Percentiles rank a stretch among this genome's conserved stretches.
phyloP scores from a whole-genome alignment of 2,888 invertebrate genomes.

The Abrostola triplasia region DNA sequence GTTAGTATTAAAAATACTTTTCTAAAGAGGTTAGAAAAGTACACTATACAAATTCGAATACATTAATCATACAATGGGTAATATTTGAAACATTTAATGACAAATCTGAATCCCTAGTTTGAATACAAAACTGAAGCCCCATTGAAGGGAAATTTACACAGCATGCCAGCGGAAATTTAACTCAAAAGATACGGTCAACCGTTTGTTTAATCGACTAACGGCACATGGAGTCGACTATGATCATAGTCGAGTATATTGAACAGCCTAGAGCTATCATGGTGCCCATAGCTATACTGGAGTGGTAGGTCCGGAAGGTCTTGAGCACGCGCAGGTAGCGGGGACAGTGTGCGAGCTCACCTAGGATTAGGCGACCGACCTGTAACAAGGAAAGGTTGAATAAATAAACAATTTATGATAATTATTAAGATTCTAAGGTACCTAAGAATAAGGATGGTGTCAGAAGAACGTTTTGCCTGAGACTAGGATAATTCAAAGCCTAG shows the following conservation, averaged over 20 bases:
- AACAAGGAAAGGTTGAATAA: constrained; percentile 57
- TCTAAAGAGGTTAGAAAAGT: constrained; percentile 1
- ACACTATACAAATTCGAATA: neutral
- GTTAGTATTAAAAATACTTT: constrained; percentile 14
- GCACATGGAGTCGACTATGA: constrained; percentile 83
- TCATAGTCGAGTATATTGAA: constrained; percentile 83
- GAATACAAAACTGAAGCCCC: constrained; percentile 1
- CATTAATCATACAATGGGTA: constrained; percentile 7
- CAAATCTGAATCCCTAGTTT: neutral
- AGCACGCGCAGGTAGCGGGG: constrained; percentile 94
- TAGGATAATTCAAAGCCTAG: too few species aligned
- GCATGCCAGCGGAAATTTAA: constrained; percentile 46
- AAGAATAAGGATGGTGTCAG: too few species aligned
- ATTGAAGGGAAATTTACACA: constrained; percentile 44
- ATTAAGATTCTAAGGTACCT: too few species aligned
- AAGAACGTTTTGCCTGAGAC: too few species aligned
- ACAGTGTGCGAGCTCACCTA: constrained; percentile 92
- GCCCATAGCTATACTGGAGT: constrained; percentile 93
- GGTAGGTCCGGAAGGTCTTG: constrained; percentile 92
- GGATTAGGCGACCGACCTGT: constrained; percentile 91
- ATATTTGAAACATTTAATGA: constrained; percentile 2
- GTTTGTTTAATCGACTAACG: constrained; percentile 58
- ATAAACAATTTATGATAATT: neutral
- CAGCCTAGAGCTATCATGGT: constrained; percentile 90
- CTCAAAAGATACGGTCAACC: constrained; percentile 17